Evolutionary conservation across 2,113 vertebrate species (phyloP).

Genomic region (Nanger granti): DNA sequence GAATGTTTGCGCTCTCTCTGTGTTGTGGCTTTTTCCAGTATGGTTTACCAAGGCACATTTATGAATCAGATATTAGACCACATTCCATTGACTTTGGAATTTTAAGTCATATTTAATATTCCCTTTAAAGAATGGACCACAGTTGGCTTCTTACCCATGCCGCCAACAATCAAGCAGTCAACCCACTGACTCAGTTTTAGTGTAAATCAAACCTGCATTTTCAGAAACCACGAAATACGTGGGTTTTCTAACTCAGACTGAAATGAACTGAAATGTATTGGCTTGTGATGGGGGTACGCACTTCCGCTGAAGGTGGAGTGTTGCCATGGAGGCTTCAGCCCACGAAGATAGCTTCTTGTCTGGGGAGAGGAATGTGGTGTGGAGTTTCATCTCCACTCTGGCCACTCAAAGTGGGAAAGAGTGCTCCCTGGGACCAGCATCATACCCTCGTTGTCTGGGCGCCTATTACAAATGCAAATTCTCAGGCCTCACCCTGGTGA

Average conservation of each 20-base stretch:
- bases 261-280: background rate
- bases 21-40: background rate
- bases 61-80: background rate
- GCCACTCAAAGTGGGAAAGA: background rate
- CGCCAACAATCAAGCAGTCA: background rate
- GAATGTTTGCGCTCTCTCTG: background rate
- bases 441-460: rapidly evolving
- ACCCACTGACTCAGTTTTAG: background rate
- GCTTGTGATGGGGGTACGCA: background rate
- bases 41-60: background rate
- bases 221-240: background rate
- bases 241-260: background rate
- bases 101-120: background rate
- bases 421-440: background rate
- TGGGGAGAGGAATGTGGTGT: background rate
- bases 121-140: background rate
- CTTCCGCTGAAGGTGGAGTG: background rate
- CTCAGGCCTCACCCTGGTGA: background rate
- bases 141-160: background rate
- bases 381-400: background rate
- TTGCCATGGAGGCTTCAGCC: background rate
- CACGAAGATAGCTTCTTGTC: background rate
- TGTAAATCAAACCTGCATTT: background rate
- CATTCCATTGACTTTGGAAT: background rate
- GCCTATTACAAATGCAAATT: background rate